Evolutionary conservation across 2,113 vertebrate species (phyloP).

Genomic region (Ameiurus melas): DNA sequence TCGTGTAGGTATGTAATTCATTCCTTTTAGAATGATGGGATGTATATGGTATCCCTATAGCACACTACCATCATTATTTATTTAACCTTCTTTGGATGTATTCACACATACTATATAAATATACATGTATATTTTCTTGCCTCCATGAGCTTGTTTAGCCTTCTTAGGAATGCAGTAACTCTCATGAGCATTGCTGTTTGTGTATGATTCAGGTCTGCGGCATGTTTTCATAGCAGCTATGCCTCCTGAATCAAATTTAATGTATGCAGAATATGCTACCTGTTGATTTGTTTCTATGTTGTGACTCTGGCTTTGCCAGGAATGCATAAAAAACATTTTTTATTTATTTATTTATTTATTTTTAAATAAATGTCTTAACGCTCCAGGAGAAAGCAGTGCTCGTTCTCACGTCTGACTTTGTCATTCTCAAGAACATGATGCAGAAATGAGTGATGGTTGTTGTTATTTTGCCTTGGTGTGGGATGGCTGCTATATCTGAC

Average conservation of each 20-base stretch:
- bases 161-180: not conserved
- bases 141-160: not conserved
- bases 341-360: not conserved
- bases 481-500: slow-evolving; percentile 33
- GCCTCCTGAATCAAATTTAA: not conserved
- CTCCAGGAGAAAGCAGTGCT: not conserved
- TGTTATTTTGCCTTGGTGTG: slow-evolving; percentile 42
- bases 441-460: slow-evolving; percentile 42
- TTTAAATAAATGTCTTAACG: not conserved
- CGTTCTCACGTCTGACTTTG: slow-evolving; percentile 2
- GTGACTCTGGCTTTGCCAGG: not conserved
- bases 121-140: not conserved
- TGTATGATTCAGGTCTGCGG: not conserved
- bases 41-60: not conserved
- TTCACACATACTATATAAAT: not conserved
- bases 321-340: not conserved
- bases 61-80: not conserved
- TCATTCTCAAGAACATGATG: slow-evolving; percentile 26
- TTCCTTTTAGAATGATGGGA: not conserved
- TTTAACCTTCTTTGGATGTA: not conserved
- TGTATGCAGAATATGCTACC: slow-evolving; percentile 1
- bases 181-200: not conserved
- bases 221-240: not conserved
- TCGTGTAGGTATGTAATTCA: not conserved
- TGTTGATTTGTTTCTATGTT: slow-evolving; percentile 2